Evolutionary conservation across 2,888 invertebrate genomes (phyloP), one percentile per base, ranked within the genome.

Genomic region (Escarpia spicata): DNA sequence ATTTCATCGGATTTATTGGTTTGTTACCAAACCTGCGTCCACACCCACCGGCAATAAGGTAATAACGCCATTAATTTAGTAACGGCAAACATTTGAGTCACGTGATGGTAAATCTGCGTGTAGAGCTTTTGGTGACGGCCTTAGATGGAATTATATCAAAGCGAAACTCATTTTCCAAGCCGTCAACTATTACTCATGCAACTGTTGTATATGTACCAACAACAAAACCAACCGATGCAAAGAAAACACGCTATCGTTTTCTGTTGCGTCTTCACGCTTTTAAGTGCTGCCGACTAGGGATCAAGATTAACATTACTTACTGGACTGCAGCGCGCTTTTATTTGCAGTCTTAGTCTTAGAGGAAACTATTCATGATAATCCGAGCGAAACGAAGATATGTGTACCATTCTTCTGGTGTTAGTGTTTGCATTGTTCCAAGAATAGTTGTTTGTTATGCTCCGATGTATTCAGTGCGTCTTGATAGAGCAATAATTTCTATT

Each of bases 321-420:
- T 75, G 75, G 75, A 75, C 75, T 75, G 75, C 75, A 26, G 26
- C 75, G 75, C 52, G 52, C 52, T 15, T 26, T 26, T 75, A 26
- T 75, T 75, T 3, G n/a, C 75, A 75, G 37, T 37, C 37, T 37
- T 37, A 37, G 37, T 37, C 75, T 26, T 75, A 75, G 75, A 75
- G 26, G 52, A 75, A 75, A 75, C 75, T 75, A 75, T 75, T 75
- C 75, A 75, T 75, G 75, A 75, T 75, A 75, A 75, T 75, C 75
- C 75, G 75, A 75, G 75, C 75, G 75, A 75, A 75, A 75, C 75
- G 75, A n/a, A 26, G 75, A n/a, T 75, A 26, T n/a, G 1, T 75
- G 26, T 26, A 15, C 75, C 4, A 15, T 75, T 75, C 26, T 3
- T 19, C 75, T 75, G 75, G 75, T 75, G 75, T 75, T n/a, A 75